These are phyloP conservation scores for Bedellia somnulentella DNA, from an alignment of 2,888 invertebrate species.

Conservation along the genomic window DNA sequence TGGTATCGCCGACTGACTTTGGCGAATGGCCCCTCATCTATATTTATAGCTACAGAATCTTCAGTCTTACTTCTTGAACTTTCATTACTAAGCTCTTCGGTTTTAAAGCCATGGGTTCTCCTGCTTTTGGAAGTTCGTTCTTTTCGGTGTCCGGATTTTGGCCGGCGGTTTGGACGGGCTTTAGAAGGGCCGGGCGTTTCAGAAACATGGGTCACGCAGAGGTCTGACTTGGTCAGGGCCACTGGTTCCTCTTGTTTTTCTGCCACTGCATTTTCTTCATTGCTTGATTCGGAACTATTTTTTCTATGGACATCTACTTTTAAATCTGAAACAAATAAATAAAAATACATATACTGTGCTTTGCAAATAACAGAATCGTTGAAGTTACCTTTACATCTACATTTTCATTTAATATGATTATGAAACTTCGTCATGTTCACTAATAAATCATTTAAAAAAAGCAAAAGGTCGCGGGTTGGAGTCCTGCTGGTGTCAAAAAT, in stretches of 20 bases:
- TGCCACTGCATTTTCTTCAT: conserved; percentile 65
- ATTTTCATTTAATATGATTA: too few species aligned
- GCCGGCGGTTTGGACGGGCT: conserved; percentile 28
- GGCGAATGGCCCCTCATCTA: conserved; percentile 49
- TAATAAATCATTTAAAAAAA: too few species aligned
- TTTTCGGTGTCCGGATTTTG: conserved; percentile 32
- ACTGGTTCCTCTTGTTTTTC: conserved; percentile 34
- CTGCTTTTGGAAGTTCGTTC: conserved; percentile 27
- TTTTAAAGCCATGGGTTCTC: conserved; percentile 29
- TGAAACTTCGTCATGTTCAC: too few species aligned
- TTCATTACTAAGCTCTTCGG: conserved; percentile 40
- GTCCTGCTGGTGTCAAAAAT: too few species aligned
- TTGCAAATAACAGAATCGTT: neutral
- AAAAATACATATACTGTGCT: neutral
- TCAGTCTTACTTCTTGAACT: conserved; percentile 21
- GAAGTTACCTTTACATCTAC: too few species aligned
- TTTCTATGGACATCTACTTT: conserved; percentile 93
- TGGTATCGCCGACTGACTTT: conserved; percentile 45
- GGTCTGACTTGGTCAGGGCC: conserved; percentile 37
- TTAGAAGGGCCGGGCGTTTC: conserved; percentile 30
- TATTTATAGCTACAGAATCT: conserved; percentile 25
- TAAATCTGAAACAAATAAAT: conserved; percentile 63
- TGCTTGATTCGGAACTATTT: conserved; percentile 86
- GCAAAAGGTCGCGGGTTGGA: too few species aligned
- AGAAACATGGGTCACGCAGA: conserved; percentile 29